Evolutionary conservation across 2,113 vertebrate species (phyloP).

Genomic region (Syngnathoides biaculeatus): DNA sequence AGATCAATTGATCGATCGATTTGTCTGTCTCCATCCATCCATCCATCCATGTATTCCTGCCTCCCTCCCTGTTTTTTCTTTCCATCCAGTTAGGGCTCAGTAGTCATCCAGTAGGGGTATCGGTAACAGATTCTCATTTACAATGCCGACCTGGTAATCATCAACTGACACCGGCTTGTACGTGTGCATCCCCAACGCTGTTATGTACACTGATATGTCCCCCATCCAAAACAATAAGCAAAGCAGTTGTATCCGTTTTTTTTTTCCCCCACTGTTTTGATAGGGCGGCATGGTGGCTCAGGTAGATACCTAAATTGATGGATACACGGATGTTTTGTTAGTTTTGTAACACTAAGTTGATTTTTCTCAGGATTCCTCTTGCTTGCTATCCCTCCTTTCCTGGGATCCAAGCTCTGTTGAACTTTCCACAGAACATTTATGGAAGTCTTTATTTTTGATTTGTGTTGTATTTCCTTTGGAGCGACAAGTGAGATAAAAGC

Average conservation of each 20-base stretch:
- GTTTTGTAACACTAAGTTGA: neutral
- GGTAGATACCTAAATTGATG: too few relatives aligned
- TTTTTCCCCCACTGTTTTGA: too few relatives aligned
- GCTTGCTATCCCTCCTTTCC: neutral
- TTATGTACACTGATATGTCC: neutral
- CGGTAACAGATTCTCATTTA: neutral
- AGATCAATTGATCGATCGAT: too few relatives aligned
- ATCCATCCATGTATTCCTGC: too few relatives aligned
- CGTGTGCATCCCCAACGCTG: neutral
- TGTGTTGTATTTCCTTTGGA: neutral
- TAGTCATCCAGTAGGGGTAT: neutral
- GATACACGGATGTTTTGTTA: neutral
- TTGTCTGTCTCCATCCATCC: too few relatives aligned
- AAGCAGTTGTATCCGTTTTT: neutral
- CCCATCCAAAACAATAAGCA: neutral
- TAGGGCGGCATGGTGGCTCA: too few relatives aligned
- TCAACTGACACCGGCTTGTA: neutral
- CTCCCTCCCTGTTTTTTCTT: neutral
- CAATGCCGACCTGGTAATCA: neutral
- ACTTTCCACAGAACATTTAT: neutral
- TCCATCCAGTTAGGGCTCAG: neutral
- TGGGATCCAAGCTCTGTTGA: neutral
- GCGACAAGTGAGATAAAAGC: slow-evolving; percentile 13
- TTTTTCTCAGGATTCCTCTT: too few relatives aligned
- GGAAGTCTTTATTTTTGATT: slow-evolving; percentile 1